Conservation (phyloP, 2,888 invertebrate genomes). For the Diarsia dahlii region DNA sequence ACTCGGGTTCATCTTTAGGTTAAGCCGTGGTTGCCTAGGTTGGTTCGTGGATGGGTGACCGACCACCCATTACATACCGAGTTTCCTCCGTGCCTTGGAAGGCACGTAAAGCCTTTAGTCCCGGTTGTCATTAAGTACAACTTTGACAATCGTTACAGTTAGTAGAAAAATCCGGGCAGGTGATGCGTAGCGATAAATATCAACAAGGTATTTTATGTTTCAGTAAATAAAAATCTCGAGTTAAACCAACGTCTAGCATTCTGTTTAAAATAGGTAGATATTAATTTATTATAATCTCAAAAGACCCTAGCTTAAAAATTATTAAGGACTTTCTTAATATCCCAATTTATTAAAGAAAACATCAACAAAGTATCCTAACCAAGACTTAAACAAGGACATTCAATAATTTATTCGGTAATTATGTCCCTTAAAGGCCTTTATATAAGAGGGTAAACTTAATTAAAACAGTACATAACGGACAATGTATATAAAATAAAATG, state of each 20-base stretch:
- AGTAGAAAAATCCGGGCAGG: too few relatives aligned
- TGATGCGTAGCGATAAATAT: too few relatives aligned
- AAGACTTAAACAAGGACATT: slow-evolving; percentile 21
- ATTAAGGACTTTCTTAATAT: not conserved
- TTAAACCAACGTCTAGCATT: not conserved
- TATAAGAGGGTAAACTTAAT: slow-evolving; percentile 57
- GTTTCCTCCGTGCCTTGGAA: too few relatives aligned
- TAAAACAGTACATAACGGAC: slow-evolving; percentile 56
- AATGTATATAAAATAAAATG: slow-evolving; percentile 50
- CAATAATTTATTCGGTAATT: slow-evolving; percentile 66
- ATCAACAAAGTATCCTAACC: not conserved
- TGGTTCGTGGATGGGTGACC: too few relatives aligned
- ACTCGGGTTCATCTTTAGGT: too few relatives aligned
- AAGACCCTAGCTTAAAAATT: not conserved
- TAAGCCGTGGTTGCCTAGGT: too few relatives aligned
- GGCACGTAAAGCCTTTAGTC: too few relatives aligned
- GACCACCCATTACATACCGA: too few relatives aligned
- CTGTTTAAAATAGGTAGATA: not conserved
- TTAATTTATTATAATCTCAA: not conserved
- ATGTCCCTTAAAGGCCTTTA: slow-evolving; percentile 46
- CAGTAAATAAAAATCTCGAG: not conserved
- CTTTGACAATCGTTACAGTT: too few relatives aligned
- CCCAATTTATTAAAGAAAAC: slow-evolving; percentile 23
- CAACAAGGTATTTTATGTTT: not conserved
- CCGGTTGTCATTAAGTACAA: too few relatives aligned